Evolutionary conservation across 2,113 vertebrate genomes (phyloP).

Genomic region (Cinclus mexicanus): DNA sequence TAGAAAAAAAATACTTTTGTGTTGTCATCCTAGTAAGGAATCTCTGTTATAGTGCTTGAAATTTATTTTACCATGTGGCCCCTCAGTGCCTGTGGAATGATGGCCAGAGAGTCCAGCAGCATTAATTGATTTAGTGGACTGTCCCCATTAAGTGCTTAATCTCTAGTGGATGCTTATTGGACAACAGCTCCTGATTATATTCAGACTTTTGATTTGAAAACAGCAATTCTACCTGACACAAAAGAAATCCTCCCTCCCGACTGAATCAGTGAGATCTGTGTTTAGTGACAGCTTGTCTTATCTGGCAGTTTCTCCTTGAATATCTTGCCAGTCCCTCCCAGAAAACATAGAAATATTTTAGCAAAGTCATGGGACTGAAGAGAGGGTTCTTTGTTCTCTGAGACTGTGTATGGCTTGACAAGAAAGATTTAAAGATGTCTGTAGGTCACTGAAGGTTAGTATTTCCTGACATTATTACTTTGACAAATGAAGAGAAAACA

Average conservation of each 20-base stretch:
- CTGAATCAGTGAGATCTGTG: not conserved
- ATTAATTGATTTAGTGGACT: not conserved
- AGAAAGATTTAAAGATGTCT: constrained; percentile 7
- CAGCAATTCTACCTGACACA: not conserved
- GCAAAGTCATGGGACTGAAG: constrained; percentile 3
- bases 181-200: not conserved
- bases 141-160: not conserved
- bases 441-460: constrained; percentile 27
- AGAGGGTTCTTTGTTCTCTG: constrained; percentile 41
- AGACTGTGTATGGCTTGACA: not conserved
- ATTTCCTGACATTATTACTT: constrained; percentile 20
- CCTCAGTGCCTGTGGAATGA: not conserved
- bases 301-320: constrained; percentile 1
- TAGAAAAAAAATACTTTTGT: not conserved
- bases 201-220: not conserved
- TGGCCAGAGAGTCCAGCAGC: not conserved
- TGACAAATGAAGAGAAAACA: constrained; percentile 39
- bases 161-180: not conserved
- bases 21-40: not conserved
- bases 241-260: not conserved
- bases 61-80: not conserved
- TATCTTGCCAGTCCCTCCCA: not conserved
- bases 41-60: constrained; percentile 16
- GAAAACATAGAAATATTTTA: constrained; percentile 41
- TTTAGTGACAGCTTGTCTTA: not conserved